Evolutionary conservation across 2,113 vertebrate genomes (phyloP).

Genomic region (Carlito syrichta): DNA sequence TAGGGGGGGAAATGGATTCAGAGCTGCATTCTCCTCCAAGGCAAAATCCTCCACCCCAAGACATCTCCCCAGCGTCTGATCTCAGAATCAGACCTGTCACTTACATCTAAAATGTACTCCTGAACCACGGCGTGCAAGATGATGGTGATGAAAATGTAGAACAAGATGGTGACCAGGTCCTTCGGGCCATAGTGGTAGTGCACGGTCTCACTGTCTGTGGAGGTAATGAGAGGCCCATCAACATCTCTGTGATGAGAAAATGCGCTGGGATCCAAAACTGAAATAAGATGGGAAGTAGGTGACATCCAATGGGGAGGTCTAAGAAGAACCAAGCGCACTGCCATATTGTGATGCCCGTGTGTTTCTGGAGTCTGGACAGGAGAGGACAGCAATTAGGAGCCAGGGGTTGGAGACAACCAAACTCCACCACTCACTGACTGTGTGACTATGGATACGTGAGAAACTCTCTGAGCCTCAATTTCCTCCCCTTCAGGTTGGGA

Average conservation of each 20-base stretch:
- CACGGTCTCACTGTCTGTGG: conserved; percentile 90
- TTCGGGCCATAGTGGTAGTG: conserved; percentile 95
- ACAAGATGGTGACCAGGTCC: conserved; percentile 93
- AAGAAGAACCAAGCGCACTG: neutral
- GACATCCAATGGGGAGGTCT: neutral
- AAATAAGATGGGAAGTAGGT: neutral
- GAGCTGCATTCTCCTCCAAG: neutral
- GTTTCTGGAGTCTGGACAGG: neutral
- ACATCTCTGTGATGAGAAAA: neutral
- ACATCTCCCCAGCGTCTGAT: rapidly evolving
- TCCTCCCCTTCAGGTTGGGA: neutral
- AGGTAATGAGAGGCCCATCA: conserved; percentile 34
- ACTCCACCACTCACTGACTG: neutral
- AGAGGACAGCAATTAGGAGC: neutral
- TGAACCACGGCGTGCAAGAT: conserved; percentile 96
- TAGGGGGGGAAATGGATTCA: neutral
- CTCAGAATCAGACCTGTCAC: conserved; percentile 47
- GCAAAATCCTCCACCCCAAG: rapidly evolving
- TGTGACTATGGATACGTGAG: neutral
- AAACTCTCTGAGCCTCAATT: neutral
- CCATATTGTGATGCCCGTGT: rapidly evolving
- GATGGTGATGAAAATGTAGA: conserved; percentile 95
- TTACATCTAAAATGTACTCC: conserved; percentile 96
- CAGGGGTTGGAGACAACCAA: neutral
- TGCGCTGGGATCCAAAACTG: neutral